phyloP scores from a whole-genome alignment of 2,113 vertebrate species.

The Jacana jacana region DNA sequence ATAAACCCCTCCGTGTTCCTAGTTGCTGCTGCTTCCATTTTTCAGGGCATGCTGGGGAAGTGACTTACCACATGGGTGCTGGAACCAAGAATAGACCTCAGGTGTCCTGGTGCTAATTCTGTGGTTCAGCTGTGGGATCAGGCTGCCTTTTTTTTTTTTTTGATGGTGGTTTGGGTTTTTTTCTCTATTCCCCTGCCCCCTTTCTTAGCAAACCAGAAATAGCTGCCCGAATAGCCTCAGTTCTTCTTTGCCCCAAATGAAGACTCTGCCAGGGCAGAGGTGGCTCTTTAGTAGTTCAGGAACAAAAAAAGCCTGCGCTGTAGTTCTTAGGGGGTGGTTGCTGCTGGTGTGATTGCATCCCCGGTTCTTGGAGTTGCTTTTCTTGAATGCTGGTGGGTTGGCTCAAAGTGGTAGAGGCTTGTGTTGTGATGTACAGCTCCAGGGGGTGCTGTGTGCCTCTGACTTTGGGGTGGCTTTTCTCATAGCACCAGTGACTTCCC shows the following conservation, averaged over 20 bases:
- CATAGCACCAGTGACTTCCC: background rate
- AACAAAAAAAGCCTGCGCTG: background rate
- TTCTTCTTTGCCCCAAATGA: slow-evolving; percentile 9
- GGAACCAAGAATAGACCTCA: slow-evolving; percentile 58
- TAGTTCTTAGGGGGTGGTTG: background rate
- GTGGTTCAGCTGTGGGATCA: slow-evolving; percentile 46
- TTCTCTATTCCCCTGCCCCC: slow-evolving; percentile 19
- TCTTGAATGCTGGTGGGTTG: background rate
- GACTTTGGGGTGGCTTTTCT: background rate
- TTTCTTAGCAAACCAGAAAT: slow-evolving; percentile 47
- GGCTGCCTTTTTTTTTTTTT: background rate
- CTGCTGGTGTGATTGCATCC: background rate
- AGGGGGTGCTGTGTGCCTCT: background rate
- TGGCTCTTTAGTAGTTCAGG: background rate
- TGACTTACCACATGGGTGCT: background rate
- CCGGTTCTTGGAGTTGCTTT: background rate
- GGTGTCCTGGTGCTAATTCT: slow-evolving; percentile 52
- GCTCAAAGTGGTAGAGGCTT: background rate
- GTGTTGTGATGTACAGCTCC: background rate
- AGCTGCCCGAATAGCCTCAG: background rate
- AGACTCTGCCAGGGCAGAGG: background rate
- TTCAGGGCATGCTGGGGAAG: background rate
- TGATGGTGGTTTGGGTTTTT: background rate
- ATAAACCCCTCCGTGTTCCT: background rate
- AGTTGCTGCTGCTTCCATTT: background rate